Evolutionary conservation across 2,797 vertebrate genomes (phyloP), one percentile per base, ranked within the genome.

Genomic region (Jordanella pulchra): DNA sequence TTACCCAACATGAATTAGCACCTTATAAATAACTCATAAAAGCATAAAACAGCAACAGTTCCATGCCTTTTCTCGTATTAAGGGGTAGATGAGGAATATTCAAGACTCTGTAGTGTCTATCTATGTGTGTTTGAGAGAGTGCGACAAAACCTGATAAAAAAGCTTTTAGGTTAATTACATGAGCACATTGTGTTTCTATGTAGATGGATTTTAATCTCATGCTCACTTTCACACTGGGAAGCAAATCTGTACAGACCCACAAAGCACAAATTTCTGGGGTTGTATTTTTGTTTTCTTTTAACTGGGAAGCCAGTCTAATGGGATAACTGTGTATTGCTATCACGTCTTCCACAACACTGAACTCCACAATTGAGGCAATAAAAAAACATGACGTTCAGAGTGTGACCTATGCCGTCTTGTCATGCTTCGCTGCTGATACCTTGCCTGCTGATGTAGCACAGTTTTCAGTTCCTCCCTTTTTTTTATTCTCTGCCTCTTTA

Each of bases 111-210:
- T 54, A 18, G 35, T 70, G 78, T 84, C 73, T 73, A 83, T 83
- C 73, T 69, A 66, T 74, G 65, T 74, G 73, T 53, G 71, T 55
- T 4, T 55, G 67, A 39, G 67, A 25, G 61, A 67, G 73, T 76
- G 77, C 65, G 75, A 81, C 66, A 69, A 71, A 71, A 71, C 63
- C 73, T 78, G 85, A 89, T 87, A 81, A 87, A 89, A 90, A 89
- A 79, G 90, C 90, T 92, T 92, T 93, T 90, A 90, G 87, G 74
- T 79, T 91, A 92, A 91, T 92, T 91, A 90, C 75, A 85, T 71
- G 74, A 86, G 70, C 76, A 27, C 75, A 74, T 67, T 60, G 65
- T 80, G 80, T 84, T 78, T 67, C 61, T 71, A 30, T 86, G 67
- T 70, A 50, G 70, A 77, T 77, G 78, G 78, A 86, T 89, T 90